Percentiles rank a stretch among this genome's conserved stretches.
These are phyloP conservation scores for Maniola jurtina DNA, from an alignment of 1,140 invertebrate species.

Conservation along the genomic window DNA sequence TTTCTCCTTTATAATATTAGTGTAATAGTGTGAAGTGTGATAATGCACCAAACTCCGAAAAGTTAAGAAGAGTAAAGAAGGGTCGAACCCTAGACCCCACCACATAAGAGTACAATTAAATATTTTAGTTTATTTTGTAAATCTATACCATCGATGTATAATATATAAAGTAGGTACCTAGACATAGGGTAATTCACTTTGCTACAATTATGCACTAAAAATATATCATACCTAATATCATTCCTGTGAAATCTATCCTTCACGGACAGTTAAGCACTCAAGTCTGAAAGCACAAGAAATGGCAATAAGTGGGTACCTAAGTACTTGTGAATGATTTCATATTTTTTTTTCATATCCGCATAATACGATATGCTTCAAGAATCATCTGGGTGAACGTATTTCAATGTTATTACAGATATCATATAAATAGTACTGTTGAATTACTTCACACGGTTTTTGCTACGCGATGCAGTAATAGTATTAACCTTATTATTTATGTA, in stretches of 20 bases:
- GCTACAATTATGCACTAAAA: not conserved
- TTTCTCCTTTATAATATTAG: no score
- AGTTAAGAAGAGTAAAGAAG: no score
- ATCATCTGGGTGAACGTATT: conserved; percentile 27
- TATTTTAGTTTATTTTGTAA: no score
- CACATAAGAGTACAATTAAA: no score
- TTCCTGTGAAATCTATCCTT: not conserved
- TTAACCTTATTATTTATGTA: conserved; percentile 10
- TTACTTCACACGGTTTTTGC: conserved; percentile 27
- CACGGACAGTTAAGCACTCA: conserved; percentile 4
- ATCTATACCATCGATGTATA: no score
- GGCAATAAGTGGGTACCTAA: no score
- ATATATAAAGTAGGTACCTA: no score
- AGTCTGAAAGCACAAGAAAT: conserved; percentile 11
- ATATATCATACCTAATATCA: not conserved
- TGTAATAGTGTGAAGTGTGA: no score
- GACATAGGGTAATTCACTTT: no score
- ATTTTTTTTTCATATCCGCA: conserved; percentile 21
- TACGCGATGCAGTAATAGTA: conserved; percentile 13
- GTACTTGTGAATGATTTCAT: conserved; percentile 14
- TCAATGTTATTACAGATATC: conserved; percentile 25
- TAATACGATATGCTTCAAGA: conserved; percentile 27
- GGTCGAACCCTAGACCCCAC: no score
- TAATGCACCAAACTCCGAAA: no score
- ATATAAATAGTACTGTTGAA: conserved; percentile 22